phyloP scores from a whole-genome alignment of 2,888 invertebrate genomes.

The Netelia fuscicornis region DNA sequence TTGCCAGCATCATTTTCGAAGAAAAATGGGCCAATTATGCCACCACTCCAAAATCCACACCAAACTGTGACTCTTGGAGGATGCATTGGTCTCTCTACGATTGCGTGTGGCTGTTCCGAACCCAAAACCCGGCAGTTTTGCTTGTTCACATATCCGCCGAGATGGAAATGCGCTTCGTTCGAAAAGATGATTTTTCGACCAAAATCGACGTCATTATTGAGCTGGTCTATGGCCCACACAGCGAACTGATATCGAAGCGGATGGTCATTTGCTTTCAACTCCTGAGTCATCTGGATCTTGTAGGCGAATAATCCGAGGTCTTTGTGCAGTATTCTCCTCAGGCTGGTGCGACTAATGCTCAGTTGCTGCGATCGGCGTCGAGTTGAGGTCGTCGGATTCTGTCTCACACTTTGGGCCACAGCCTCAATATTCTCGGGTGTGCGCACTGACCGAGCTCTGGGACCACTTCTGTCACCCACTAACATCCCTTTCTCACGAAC shows the following conservation, averaged over 20 bases:
- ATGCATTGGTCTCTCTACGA: constrained; percentile 76
- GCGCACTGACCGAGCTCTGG: too few relatives aligned
- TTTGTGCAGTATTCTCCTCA: constrained; percentile 12
- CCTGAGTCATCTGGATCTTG: too few relatives aligned
- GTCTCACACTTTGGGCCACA: neutral
- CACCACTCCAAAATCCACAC: constrained; percentile 80
- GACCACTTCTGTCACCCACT: too few relatives aligned
- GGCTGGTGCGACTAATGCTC: constrained; percentile 7
- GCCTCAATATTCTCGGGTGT: too few relatives aligned
- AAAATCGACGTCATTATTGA: constrained; percentile 63
- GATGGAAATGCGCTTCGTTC: constrained; percentile 76
- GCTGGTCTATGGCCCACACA: too few relatives aligned
- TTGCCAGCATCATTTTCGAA: constrained; percentile 76
- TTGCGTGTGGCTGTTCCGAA: constrained; percentile 73
- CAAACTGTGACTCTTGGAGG: constrained; percentile 80
- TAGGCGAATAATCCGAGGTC: constrained; percentile 7
- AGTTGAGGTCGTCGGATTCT: too few relatives aligned
- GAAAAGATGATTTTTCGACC: constrained; percentile 70
- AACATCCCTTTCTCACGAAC: too few relatives aligned
- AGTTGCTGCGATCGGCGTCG: neutral
- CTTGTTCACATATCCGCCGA: constrained; percentile 80
- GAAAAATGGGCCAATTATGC: constrained; percentile 80
- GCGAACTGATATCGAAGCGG: too few relatives aligned
- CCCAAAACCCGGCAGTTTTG: constrained; percentile 78
- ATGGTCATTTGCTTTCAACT: too few relatives aligned